Percentiles rank a stretch among this genome's conserved stretches.
Evolutionary conservation across 2,113 vertebrate genomes (phyloP).

Genomic region (Capra hircus): DNA sequence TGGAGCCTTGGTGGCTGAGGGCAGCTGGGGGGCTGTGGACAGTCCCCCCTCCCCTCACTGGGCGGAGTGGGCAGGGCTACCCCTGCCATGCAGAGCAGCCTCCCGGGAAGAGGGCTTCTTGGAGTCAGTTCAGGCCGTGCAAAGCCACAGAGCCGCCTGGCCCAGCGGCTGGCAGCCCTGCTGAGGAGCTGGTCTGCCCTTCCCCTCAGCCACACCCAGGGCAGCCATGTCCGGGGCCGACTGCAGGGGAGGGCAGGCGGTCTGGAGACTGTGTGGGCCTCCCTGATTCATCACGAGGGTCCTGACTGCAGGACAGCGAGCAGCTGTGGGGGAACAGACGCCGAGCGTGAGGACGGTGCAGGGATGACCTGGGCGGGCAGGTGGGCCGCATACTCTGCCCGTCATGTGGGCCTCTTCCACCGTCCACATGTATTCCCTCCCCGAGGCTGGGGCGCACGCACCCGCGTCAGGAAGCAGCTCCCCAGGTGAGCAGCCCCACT

Average conservation of each 20-base stretch:
- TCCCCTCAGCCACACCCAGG: neutral
- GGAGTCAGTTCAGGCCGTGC: neutral
- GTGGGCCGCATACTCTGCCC: fast-evolving
- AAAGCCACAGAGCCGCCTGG: neutral
- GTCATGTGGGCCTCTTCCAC: neutral
- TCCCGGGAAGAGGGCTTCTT: neutral
- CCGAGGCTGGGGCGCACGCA: fast-evolving
- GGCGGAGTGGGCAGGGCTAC: neutral
- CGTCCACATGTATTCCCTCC: neutral
- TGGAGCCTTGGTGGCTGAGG: neutral
- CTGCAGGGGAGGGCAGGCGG: neutral
- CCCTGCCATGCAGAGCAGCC: neutral
- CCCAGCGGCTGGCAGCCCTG: fast-evolving
- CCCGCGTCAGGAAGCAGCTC: neutral
- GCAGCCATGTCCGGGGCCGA: neutral
- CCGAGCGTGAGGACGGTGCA: fast-evolving
- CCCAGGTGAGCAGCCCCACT: neutral
- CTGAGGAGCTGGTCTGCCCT: neutral
- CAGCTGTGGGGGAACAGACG: neutral
- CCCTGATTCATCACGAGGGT: neutral
- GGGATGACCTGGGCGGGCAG: neutral
- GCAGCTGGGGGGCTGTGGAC: neutral
- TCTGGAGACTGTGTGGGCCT: neutral
- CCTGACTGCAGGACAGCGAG: neutral
- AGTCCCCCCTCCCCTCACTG: neutral